Evolutionary conservation across 2,888 invertebrate genomes (phyloP).

Genomic region (Tolmerus cingulatus): DNA sequence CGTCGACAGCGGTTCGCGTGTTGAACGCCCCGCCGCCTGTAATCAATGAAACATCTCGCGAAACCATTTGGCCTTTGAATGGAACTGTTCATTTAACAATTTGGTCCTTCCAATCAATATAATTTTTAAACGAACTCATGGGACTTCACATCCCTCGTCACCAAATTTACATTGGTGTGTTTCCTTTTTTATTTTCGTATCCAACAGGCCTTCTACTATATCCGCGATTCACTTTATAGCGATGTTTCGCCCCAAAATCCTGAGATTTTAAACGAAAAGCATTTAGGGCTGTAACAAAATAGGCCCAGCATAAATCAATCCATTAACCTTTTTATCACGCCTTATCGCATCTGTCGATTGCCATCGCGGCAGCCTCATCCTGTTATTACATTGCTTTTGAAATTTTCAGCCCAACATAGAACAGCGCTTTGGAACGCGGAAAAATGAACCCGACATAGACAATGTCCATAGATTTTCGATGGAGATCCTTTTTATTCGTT

Average conservation of each 20-base stretch:
- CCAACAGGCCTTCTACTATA: neutral
- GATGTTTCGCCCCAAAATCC: neutral
- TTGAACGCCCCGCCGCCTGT: neutral
- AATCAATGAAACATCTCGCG: neutral
- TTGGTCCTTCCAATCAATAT: neutral
- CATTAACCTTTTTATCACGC: slow-evolving; percentile 9
- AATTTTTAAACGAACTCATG: slow-evolving; percentile 5
- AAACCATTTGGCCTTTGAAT: slow-evolving; percentile 5
- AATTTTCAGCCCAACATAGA: neutral
- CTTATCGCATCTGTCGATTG: slow-evolving; percentile 9
- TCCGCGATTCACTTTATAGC: neutral
- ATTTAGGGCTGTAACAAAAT: neutral
- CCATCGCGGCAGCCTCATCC: neutral
- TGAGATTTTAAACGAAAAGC: neutral
- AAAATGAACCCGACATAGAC: neutral
- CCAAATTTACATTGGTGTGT: neutral
- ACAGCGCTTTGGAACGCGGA: neutral
- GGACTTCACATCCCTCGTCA: neutral
- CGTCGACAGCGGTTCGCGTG: neutral
- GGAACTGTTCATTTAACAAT: slow-evolving; percentile 1
- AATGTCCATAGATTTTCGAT: neutral
- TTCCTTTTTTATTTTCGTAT: neutral
- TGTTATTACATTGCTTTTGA: neutral
- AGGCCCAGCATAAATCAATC: slow-evolving; percentile 2
- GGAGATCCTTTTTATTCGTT: neutral